Evolutionary conservation across 1,140 invertebrate genomes (phyloP).

Genomic region (Drosophila kepulauana): DNA sequence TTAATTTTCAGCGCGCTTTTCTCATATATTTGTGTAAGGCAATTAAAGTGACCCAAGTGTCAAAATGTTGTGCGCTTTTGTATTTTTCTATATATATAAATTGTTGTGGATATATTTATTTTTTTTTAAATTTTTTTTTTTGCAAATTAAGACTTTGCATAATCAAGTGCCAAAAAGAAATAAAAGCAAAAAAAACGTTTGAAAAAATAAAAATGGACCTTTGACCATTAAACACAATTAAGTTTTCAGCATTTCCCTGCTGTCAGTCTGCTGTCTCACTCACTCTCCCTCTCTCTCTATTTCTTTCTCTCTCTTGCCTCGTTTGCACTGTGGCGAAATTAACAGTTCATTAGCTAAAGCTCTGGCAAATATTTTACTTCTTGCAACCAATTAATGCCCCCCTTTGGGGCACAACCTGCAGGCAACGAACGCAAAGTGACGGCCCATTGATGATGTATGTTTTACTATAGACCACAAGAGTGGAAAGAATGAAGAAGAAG

Average conservation of each 20-base stretch:
- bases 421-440: slow-evolving; percentile 19
- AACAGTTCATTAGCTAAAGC: slow-evolving; percentile 78
- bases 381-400: slow-evolving; percentile 44
- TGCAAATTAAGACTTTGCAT: slow-evolving; percentile 74
- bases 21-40: slow-evolving; percentile 36
- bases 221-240: slow-evolving; percentile 73
- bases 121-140: slow-evolving; percentile 21
- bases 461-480: slow-evolving; percentile 17
- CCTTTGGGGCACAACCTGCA: slow-evolving; percentile 24
- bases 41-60: slow-evolving; percentile 57
- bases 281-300: background rate
- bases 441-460: slow-evolving; percentile 46
- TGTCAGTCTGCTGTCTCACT: background rate
- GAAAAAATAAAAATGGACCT: slow-evolving; percentile 14
- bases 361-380: slow-evolving; percentile 68
- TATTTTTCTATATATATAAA: slow-evolving; percentile 24
- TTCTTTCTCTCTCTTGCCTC: background rate
- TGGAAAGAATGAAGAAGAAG: background rate
- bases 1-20: slow-evolving; percentile 26
- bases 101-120: too few species aligned
- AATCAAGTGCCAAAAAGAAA: slow-evolving; percentile 74
- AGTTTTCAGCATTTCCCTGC: slow-evolving; percentile 46
- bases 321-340: slow-evolving; percentile 57
- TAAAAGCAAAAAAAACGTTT: slow-evolving; percentile 20
- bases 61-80: slow-evolving; percentile 29